Percentiles rank a stretch among this genome's conserved stretches.
These are phyloP conservation scores for Ispidina picta DNA, from an alignment of 2,797 vertebrate genomes.

Conservation along the genomic window DNA sequence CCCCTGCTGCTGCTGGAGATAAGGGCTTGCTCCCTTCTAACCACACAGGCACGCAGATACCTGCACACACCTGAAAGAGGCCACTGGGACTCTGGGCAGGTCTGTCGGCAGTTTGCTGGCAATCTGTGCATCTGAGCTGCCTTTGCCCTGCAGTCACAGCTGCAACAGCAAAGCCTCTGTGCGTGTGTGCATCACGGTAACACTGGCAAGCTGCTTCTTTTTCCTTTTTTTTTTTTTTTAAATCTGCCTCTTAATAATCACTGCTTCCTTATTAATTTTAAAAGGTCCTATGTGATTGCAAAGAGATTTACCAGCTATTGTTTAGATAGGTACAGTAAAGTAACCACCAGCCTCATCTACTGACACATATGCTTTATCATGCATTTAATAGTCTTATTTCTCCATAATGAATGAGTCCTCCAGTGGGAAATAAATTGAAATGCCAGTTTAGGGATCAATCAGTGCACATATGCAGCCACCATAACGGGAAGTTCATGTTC, in stretches of 20 bases:
- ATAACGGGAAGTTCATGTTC: neutral
- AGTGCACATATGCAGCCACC: neutral
- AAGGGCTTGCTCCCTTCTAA: neutral
- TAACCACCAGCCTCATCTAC: constrained; percentile 15
- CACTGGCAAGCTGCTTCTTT: neutral
- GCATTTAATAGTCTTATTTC: constrained; percentile 48
- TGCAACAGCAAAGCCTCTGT: neutral
- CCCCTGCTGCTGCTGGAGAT: neutral
- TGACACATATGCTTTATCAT: constrained; percentile 31
- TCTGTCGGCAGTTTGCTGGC: neutral
- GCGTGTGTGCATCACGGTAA: neutral
- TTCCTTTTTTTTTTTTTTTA: neutral
- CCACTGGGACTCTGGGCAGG: neutral
- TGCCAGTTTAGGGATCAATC: constrained; percentile 45
- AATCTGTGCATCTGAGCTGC: neutral
- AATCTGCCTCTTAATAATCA: constrained; percentile 17
- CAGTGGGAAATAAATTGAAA: constrained; percentile 48
- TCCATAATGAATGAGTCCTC: constrained; percentile 35
- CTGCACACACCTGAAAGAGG: neutral
- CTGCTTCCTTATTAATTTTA: neutral
- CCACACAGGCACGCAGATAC: neutral
- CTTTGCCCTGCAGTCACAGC: neutral
- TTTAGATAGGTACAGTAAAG: constrained; percentile 42
- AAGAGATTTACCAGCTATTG: constrained; percentile 21
- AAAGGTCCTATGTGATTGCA: constrained; percentile 10